Percentiles rank a stretch among this genome's conserved stretches.
Evolutionary conservation across 1,140 invertebrate genomes (phyloP).

Genomic region (Ceratina australensis): DNA sequence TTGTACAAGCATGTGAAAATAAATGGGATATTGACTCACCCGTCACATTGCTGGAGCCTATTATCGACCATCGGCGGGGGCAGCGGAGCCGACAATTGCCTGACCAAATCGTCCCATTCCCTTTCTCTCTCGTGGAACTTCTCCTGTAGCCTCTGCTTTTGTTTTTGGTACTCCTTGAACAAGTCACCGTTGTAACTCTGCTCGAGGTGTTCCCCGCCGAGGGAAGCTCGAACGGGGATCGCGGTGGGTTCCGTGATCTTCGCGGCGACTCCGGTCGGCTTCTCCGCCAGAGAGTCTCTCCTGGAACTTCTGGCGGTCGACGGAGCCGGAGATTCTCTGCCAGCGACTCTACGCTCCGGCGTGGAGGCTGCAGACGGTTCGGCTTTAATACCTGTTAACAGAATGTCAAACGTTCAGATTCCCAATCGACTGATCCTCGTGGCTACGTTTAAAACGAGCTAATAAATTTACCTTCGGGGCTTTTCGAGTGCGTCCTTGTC

Average conservation of each 20-base stretch:
- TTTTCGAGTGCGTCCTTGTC: slow-evolving; percentile 76
- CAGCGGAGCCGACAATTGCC: slow-evolving; percentile 78
- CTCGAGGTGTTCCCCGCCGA: slow-evolving; percentile 76
- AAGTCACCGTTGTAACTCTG: slow-evolving; percentile 84
- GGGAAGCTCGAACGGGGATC: slow-evolving; percentile 73
- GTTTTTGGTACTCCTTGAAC: slow-evolving; percentile 86
- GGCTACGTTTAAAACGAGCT: too few species aligned
- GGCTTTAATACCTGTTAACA: slow-evolving; percentile 61
- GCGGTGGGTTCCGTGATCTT: slow-evolving; percentile 75
- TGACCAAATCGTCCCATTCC: slow-evolving; percentile 81
- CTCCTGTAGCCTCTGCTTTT: slow-evolving; percentile 85
- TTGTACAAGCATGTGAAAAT: neutral
- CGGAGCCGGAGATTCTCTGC: slow-evolving; percentile 81
- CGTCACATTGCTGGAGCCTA: slow-evolving; percentile 75
- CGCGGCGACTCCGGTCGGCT: slow-evolving; percentile 71
- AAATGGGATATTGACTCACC: slow-evolving; percentile 70
- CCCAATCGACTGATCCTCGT: too few species aligned
- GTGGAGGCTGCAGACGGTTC: slow-evolving; percentile 80
- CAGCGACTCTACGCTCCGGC: slow-evolving; percentile 79
- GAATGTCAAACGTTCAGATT: neutral
- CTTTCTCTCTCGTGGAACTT: slow-evolving; percentile 82
- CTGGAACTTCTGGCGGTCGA: slow-evolving; percentile 82
- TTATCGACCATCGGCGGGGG: slow-evolving; percentile 75
- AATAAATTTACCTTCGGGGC: slow-evolving; percentile 75
- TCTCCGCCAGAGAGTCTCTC: slow-evolving; percentile 82